Percentiles rank a stretch among this genome's conserved stretches.
These are phyloP conservation scores for Dissostichus mawsoni DNA, from an alignment of 2,113 vertebrate species.

Conservation along the genomic window DNA sequence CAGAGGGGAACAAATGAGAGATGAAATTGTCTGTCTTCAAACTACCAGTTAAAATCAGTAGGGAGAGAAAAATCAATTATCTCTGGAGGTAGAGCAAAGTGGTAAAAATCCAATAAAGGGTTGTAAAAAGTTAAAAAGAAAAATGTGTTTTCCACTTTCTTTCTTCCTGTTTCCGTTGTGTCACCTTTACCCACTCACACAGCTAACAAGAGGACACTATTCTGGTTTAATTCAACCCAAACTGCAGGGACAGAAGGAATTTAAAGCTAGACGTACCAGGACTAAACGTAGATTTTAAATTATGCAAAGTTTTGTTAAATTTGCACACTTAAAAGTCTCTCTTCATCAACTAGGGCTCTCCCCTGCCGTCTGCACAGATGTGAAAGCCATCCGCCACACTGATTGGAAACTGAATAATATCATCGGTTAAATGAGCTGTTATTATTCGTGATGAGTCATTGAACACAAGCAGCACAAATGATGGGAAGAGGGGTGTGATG, in stretches of 20 bases:
- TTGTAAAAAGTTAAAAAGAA: constrained; percentile 30
- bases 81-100: constrained; percentile 17
- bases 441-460: constrained; percentile 16
- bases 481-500: not conserved
- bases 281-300: too few species aligned
- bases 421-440: constrained; percentile 24
- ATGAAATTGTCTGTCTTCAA: constrained; percentile 24
- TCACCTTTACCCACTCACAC: not conserved
- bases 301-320: too few species aligned
- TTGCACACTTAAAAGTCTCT: too few species aligned
- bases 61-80: constrained; percentile 18
- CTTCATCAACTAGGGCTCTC: not conserved
- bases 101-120: constrained; percentile 35
- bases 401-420: constrained; percentile 12
- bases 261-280: not conserved
- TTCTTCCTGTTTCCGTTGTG: not conserved
- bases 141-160: constrained; percentile 2
- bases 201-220: not conserved
- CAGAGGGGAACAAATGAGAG: constrained; percentile 9
- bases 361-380: constrained; percentile 25
- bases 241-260: too few species aligned
- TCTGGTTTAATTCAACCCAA: too few species aligned
- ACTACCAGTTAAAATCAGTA: constrained; percentile 1
- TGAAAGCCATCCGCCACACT: constrained; percentile 20
- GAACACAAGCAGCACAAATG: not conserved